These are phyloP conservation scores for Alouatta caraya DNA, from an alignment of 2,797 vertebrate genomes.

Conservation along the genomic window DNA sequence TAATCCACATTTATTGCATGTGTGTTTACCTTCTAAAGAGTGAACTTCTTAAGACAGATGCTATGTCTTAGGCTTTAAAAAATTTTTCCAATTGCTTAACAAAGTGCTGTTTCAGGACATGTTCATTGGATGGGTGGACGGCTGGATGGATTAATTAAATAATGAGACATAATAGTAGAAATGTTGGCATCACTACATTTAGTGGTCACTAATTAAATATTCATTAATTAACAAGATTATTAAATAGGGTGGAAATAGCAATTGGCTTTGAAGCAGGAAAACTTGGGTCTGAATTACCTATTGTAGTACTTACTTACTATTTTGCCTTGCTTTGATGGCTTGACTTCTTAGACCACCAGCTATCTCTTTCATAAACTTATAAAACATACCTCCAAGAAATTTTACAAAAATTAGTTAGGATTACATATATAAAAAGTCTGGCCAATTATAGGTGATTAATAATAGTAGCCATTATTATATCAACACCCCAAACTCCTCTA, in stretches of 20 bases:
- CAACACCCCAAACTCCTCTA: neutral
- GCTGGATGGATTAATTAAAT: neutral
- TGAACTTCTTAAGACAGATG: neutral
- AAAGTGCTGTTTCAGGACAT: neutral
- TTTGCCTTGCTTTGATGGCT: neutral
- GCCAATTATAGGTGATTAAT: neutral
- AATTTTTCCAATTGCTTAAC: neutral
- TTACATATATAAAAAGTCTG: neutral
- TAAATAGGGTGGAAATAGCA: neutral
- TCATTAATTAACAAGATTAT: neutral
- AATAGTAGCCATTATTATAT: conserved; percentile 17
- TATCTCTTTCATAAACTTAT: neutral
- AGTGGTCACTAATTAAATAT: neutral
- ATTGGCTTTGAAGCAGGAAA: neutral
- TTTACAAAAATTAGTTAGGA: conserved; percentile 22
- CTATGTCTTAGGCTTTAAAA: neutral
- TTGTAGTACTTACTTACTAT: neutral
- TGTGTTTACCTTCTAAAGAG: neutral
- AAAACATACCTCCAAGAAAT: neutral
- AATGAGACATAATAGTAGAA: neutral
- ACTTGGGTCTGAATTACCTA: neutral
- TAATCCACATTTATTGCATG: neutral
- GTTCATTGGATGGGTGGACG: neutral
- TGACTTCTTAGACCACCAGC: neutral
- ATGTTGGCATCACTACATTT: neutral